Percentiles rank a stretch among this genome's conserved stretches.
These are phyloP conservation scores for Myoxocephalus aenaeus DNA, from an alignment of 2,797 vertebrate species.

Conservation along the genomic window DNA sequence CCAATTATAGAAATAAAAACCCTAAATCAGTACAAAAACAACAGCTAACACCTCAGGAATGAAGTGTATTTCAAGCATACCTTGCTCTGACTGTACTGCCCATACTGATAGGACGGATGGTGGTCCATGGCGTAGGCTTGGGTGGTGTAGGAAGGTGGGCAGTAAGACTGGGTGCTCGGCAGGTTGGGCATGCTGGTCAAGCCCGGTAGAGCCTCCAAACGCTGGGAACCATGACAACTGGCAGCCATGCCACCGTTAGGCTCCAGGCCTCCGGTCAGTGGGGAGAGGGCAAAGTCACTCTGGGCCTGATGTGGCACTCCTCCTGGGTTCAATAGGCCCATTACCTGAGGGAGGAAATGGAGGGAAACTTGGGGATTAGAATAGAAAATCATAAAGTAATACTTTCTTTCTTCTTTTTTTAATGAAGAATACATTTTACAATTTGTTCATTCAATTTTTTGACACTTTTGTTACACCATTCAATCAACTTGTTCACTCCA, in stretches of 20 bases:
- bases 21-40: constrained; percentile 11
- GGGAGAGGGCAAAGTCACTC: constrained; percentile 96
- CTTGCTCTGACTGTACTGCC: constrained; percentile 99
- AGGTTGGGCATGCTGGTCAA: constrained; percentile 84
- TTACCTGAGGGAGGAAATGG: constrained; percentile 86
- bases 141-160: constrained; percentile 94
- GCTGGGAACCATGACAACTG: constrained; percentile 94
- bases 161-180: constrained; percentile 96
- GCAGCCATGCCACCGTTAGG: constrained; percentile 93
- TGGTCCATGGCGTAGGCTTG: constrained; percentile 96
- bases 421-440: background rate
- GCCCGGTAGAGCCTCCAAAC: constrained; percentile 91
- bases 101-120: constrained; percentile 95
- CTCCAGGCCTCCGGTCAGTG: constrained; percentile 94
- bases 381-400: background rate
- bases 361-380: constrained; percentile 11
- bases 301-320: constrained; percentile 97
- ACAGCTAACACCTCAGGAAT: background rate
- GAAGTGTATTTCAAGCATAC: constrained; percentile 59
- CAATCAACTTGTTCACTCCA: constrained; percentile 28
- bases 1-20: background rate
- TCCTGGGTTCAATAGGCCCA: constrained; percentile 96
- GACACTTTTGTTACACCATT: background rate
- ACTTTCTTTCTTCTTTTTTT: background rate
- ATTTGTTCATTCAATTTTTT: background rate